phyloP scores from a whole-genome alignment of 2,113 vertebrate genomes.

The Myrmecophaga tridactyla region DNA sequence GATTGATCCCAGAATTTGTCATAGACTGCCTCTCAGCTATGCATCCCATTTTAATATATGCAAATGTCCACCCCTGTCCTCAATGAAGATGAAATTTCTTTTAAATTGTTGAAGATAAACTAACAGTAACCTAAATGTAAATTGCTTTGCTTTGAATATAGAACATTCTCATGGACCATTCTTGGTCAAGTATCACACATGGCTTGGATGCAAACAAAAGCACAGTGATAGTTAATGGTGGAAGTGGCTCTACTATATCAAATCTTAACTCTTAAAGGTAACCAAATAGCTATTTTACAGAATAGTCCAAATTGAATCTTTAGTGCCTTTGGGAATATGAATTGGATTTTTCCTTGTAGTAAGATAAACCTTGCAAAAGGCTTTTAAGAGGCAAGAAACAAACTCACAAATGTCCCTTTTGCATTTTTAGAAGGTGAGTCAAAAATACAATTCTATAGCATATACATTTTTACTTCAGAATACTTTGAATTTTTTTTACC shows the following conservation, averaged over 20 bases:
- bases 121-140: not conserved
- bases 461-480: not conserved
- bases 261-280: constrained; percentile 32
- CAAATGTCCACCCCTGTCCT: not conserved
- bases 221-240: not conserved
- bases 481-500: not conserved
- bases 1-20: no score
- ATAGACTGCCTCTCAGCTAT: no score
- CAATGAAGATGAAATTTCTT: not conserved
- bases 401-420: constrained; percentile 12
- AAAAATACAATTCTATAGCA: not conserved
- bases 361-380: constrained; percentile 26
- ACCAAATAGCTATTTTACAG: constrained; percentile 31
- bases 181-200: not conserved
- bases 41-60: not conserved
- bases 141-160: constrained; percentile 30
- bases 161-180: not conserved
- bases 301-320: constrained; percentile 49
- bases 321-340: constrained; percentile 21
- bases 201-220: not conserved
- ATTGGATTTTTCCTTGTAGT: constrained; percentile 30
- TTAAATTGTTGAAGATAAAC: not conserved
- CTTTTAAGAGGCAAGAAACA: constrained; percentile 45
- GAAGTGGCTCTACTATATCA: not conserved
- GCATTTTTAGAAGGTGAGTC: not conserved